A percentile compares a stretch with the other conserved stretches of the same genome.
These are phyloP conservation scores for Ophioninae sp. DNA, from an alignment of 2,888 invertebrate genomes.

Conservation along the genomic window DNA sequence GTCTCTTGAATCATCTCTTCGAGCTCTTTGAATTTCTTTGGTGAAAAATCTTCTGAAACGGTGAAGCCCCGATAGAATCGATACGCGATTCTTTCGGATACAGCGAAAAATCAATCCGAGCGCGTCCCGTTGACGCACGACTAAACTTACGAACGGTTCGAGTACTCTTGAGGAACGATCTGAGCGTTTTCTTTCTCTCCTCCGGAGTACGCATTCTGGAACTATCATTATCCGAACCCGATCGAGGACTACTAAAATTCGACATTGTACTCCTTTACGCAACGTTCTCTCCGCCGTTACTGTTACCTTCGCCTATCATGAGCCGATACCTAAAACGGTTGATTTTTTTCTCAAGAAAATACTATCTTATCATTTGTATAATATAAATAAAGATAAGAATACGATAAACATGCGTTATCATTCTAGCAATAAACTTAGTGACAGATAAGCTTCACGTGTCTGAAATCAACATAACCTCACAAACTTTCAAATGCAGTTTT, in stretches of 20 bases:
- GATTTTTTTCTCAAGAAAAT: too few species aligned
- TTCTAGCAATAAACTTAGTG: too few species aligned
- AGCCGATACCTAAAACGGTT: neutral
- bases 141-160: conserved; percentile 69
- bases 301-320: neutral
- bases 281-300: neutral
- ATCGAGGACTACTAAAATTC: neutral
- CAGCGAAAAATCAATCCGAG: too few species aligned
- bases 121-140: too few species aligned
- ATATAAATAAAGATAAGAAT: too few species aligned
- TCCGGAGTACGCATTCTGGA: conserved; percentile 63
- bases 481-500: too few species aligned
- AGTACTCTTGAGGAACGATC: conserved; percentile 63
- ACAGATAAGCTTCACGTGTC: too few species aligned
- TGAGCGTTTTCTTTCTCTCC: conserved; percentile 68
- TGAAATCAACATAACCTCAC: too few species aligned
- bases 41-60: conserved; percentile 68
- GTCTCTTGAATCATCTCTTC: conserved; percentile 70
- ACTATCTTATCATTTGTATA: too few species aligned
- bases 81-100: too few species aligned
- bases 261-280: neutral
- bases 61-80: neutral
- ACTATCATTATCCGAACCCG: neutral
- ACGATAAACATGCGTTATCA: too few species aligned
- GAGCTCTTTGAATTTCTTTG: conserved; percentile 67